Percentiles rank a stretch among this genome's conserved stretches.
phyloP scores from a whole-genome alignment of 1,140 invertebrate genomes.

The Tetramorium simillimum region DNA sequence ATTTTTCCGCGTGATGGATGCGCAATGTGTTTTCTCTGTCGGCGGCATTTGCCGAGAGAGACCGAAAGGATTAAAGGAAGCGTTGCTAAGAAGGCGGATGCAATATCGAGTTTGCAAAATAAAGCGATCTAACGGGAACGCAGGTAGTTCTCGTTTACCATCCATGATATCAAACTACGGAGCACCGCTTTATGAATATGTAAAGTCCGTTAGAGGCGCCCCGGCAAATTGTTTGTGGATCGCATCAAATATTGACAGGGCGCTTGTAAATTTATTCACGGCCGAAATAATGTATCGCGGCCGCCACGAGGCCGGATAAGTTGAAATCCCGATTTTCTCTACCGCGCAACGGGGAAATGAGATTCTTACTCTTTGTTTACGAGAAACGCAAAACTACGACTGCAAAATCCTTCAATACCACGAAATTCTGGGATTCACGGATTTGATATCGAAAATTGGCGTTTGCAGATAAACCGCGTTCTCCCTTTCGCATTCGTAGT shows the following conservation, averaged over 20 bases:
- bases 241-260: conserved; percentile 78
- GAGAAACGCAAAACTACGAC: not conserved
- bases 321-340: conserved; percentile 28
- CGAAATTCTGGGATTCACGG: conserved; percentile 2
- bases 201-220: conserved; percentile 76
- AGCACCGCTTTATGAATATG: conserved; percentile 78
- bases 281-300: conserved; percentile 71
- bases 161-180: conserved; percentile 68
- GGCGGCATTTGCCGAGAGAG: conserved; percentile 15
- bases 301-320: conserved; percentile 57
- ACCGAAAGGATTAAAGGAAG: conserved; percentile 56
- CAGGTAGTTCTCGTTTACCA: conserved; percentile 60
- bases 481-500: not conserved
- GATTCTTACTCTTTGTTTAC: conserved; percentile 26
- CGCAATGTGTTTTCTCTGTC: not conserved
- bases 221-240: conserved; percentile 75
- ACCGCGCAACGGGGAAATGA: conserved; percentile 3
- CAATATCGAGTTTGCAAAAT: conserved; percentile 60
- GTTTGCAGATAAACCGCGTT: not conserved
- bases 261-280: conserved; percentile 75
- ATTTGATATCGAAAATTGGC: conserved; percentile 26
- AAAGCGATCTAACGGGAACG: conserved; percentile 62
- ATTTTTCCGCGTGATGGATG: conserved; percentile 20
- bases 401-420: conserved; percentile 21
- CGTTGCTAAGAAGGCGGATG: conserved; percentile 56